Evolutionary conservation across 2,888 invertebrate species (phyloP).

Genomic region (Spicauda simplicius): DNA sequence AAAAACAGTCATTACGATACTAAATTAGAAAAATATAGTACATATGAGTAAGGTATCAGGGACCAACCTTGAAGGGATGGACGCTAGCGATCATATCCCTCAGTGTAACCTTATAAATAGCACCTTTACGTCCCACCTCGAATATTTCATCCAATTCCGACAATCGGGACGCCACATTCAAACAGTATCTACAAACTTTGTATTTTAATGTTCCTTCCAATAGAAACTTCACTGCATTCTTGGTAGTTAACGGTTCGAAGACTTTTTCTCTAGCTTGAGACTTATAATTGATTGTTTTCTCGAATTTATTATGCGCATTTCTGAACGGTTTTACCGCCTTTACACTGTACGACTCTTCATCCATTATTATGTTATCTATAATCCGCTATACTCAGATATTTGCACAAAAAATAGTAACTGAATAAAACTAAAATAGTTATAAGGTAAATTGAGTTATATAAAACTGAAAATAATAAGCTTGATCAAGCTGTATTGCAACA

Average conservation of each 20-base stretch:
- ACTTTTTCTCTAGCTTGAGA: neutral
- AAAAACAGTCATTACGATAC: too few species aligned
- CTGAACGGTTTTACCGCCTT: slow-evolving; percentile 30
- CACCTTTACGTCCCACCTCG: slow-evolving; percentile 60
- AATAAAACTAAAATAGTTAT: neutral
- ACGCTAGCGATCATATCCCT: slow-evolving; percentile 71
- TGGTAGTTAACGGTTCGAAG: slow-evolving; percentile 56
- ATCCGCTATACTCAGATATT: neutral
- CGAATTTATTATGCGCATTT: slow-evolving; percentile 16
- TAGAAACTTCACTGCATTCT: slow-evolving; percentile 65
- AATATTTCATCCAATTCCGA: slow-evolving; percentile 67
- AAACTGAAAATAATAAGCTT: neutral
- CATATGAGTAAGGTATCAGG: too few species aligned
- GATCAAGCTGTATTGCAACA: slow-evolving; percentile 1
- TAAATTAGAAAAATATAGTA: too few species aligned
- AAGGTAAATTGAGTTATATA: neutral
- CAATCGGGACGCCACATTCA: slow-evolving; percentile 56
- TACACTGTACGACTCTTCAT: slow-evolving; percentile 8
- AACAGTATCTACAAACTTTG: slow-evolving; percentile 71
- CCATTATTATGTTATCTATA: slow-evolving; percentile 10
- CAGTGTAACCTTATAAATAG: slow-evolving; percentile 65
- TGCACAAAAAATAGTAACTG: neutral
- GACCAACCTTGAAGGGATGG: slow-evolving; percentile 71
- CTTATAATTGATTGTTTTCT: neutral
- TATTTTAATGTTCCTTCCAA: slow-evolving; percentile 61